These are phyloP conservation scores for Stramonita haemastoma DNA, from an alignment of 2,888 invertebrate species.

Conservation along the genomic window DNA sequence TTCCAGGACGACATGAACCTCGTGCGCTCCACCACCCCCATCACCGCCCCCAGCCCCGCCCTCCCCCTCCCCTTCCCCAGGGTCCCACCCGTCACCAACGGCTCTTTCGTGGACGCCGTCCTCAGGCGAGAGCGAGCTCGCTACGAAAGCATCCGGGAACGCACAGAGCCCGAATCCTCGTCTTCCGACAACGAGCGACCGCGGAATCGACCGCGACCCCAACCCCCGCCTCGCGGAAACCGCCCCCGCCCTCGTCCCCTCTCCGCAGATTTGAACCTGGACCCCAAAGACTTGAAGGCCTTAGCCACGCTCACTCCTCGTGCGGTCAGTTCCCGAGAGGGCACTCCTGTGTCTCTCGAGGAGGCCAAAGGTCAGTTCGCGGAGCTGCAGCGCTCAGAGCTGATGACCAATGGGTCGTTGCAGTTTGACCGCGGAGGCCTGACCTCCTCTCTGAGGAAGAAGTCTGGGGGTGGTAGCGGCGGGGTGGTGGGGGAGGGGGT, in stretches of 20 bases:
- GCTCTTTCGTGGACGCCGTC: constrained; percentile 46
- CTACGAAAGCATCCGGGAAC: constrained; percentile 54
- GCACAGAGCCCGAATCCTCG: constrained; percentile 51
- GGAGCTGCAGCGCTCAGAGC: constrained; percentile 36
- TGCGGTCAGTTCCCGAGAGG: neutral
- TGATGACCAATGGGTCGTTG: constrained; percentile 37
- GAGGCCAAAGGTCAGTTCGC: neutral
- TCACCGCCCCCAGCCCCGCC: neutral
- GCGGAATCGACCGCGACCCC: neutral
- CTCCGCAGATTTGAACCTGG: constrained; percentile 20
- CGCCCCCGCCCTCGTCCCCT: constrained; percentile 19
- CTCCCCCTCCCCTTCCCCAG: neutral
- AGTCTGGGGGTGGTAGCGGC: neutral
- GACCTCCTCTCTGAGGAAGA: constrained; percentile 8
- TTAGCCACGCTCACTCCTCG: neutral
- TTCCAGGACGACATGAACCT: constrained; percentile 50
- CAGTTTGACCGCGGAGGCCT: constrained; percentile 17
- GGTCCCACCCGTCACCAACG: constrained; percentile 33
- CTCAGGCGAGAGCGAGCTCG: constrained; percentile 40
- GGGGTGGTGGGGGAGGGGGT: too few relatives aligned
- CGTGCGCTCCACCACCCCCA: neutral
- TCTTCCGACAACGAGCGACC: constrained; percentile 37
- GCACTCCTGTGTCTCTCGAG: constrained; percentile 9
- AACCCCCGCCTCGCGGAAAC: constrained; percentile 19
- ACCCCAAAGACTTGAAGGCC: neutral